These are phyloP conservation scores for Coptotermes formosanus DNA, from an alignment of 1,140 invertebrate species.

Conservation along the genomic window DNA sequence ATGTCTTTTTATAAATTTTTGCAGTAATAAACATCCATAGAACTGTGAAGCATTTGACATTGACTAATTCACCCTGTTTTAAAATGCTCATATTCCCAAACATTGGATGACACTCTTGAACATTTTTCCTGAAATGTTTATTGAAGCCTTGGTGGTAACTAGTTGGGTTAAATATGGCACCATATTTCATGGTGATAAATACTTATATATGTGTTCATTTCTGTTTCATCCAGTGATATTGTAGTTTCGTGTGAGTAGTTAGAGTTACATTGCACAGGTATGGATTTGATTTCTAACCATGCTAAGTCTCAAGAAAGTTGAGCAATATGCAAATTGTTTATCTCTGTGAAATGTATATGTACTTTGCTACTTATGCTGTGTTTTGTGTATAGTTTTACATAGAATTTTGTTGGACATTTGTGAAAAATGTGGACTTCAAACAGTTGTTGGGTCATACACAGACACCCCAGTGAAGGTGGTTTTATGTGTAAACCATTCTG, in stretches of 20 bases:
- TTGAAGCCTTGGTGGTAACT: background rate
- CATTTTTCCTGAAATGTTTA: too few relatives aligned
- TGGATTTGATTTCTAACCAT: background rate
- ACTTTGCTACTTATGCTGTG: background rate
- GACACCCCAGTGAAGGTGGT: background rate
- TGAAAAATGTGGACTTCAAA: background rate
- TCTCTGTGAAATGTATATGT: background rate
- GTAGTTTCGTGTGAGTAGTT: background rate
- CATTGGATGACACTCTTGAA: too few relatives aligned
- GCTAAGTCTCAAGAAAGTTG: background rate
- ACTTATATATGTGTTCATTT: background rate
- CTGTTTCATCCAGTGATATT: background rate
- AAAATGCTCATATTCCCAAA: background rate
- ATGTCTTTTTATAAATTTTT: background rate
- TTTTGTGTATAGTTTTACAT: background rate
- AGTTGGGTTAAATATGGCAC: background rate
- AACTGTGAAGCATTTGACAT: conserved; percentile 1
- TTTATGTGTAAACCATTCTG: background rate
- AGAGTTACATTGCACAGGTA: background rate
- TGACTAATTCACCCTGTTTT: background rate
- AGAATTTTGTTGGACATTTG: background rate
- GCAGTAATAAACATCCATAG: background rate
- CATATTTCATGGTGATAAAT: background rate
- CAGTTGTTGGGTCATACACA: background rate
- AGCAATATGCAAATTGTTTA: background rate